Percentiles rank a stretch among this genome's conserved stretches.
These are phyloP conservation scores for Oryzaephilus surinamensis DNA, from an alignment of 1,140 invertebrate species.

Conservation along the genomic window DNA sequence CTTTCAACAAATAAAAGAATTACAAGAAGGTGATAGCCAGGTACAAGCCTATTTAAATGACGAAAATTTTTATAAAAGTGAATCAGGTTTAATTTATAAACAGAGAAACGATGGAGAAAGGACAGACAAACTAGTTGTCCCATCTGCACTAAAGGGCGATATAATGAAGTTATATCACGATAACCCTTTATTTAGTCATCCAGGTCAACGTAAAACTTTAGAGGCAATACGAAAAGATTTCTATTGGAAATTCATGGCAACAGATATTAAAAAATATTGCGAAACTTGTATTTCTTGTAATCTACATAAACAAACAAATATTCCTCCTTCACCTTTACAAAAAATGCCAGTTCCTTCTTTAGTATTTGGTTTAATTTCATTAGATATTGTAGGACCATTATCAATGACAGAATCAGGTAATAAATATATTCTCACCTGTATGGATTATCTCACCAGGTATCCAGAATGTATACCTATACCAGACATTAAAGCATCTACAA, in stretches of 20 bases:
- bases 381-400: slow-evolving; percentile 1
- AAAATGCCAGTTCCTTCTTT: neutral
- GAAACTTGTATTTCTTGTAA: neutral
- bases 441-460: neutral
- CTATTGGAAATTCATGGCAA: neutral
- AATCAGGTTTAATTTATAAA: neutral
- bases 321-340: neutral
- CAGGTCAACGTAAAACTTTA: neutral
- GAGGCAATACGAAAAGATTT: neutral
- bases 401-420: neutral
- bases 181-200: neutral
- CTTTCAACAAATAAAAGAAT: neutral
- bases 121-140: neutral
- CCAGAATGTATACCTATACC: neutral
- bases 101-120: neutral
- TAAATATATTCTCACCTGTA: neutral
- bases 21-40: neutral
- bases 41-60: neutral
- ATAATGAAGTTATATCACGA: neutral
- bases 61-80: neutral
- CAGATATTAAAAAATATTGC: slow-evolving; percentile 1
- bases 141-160: neutral
- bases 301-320: slow-evolving; percentile 1
- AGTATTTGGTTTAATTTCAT: neutral
- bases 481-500: neutral